A percentile compares a stretch with the other conserved stretches of the same genome.
phyloP scores from a whole-genome alignment of 2,797 vertebrate species.

The Holocentrus rufus region DNA sequence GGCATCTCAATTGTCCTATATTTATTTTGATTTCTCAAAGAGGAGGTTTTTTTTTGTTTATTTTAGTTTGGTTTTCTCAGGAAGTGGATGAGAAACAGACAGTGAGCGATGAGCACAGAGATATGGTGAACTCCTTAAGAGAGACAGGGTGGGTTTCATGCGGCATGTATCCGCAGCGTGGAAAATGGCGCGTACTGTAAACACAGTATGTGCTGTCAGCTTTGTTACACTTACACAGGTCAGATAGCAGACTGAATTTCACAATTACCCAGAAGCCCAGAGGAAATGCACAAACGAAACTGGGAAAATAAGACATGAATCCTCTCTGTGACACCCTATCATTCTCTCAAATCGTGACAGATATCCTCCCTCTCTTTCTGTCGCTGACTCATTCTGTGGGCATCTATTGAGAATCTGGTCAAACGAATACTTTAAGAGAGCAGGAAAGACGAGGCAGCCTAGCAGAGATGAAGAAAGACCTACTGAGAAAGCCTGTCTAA shows the following conservation, averaged over 20 bases:
- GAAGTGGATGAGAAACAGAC: constrained; percentile 5
- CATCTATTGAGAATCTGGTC: constrained; percentile 53
- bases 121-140: constrained; percentile 29
- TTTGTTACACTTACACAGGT: constrained; percentile 51
- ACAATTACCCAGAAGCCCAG: constrained; percentile 38
- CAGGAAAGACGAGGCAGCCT: constrained; percentile 42
- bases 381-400: constrained; percentile 71
- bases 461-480: constrained; percentile 33
- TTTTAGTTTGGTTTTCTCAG: neutral
- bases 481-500: constrained; percentile 63
- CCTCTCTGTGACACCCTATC: constrained; percentile 61
- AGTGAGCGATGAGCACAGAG: neutral
- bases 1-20: constrained; percentile 77
- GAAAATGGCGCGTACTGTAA: neutral
- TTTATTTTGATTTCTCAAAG: constrained; percentile 70
- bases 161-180: neutral
- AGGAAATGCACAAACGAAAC: constrained; percentile 26
- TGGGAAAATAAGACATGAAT: constrained; percentile 48
- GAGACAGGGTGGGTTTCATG: constrained; percentile 15
- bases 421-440: constrained; percentile 48
- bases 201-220: neutral
- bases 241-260: constrained; percentile 42
- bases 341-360: constrained; percentile 64
- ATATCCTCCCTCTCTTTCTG: constrained; percentile 53
- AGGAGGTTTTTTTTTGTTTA: constrained; percentile 25